A percentile compares a stretch with the other conserved stretches of the same genome.
These are phyloP conservation scores for Oppia nitens DNA, from an alignment of 1,140 invertebrate species.

Conservation along the genomic window DNA sequence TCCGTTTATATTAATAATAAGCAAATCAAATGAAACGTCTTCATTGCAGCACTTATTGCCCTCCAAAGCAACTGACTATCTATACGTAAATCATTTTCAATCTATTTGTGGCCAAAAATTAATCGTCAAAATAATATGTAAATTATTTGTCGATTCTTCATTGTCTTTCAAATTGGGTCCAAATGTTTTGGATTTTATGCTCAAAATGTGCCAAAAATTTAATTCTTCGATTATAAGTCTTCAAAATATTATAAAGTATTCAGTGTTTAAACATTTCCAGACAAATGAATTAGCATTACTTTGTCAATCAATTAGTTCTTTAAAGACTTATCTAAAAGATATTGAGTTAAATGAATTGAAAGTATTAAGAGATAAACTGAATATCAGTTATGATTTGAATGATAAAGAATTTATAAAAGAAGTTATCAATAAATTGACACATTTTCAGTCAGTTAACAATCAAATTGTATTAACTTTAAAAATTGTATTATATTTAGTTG, in stretches of 20 bases:
- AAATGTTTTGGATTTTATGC: background rate
- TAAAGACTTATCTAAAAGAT: background rate
- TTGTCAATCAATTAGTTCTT: background rate
- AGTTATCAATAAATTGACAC: background rate
- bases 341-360: background rate
- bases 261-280: constrained; percentile 5
- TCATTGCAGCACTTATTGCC: constrained; percentile 2
- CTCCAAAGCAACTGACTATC: background rate
- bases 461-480: background rate
- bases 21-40: background rate
- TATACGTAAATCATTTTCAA: background rate
- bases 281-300: background rate
- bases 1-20: background rate
- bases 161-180: constrained; percentile 1
- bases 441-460: background rate
- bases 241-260: background rate
- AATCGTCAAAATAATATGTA: background rate
- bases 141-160: background rate
- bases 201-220: background rate
- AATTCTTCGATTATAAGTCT: constrained; percentile 2
- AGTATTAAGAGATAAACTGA: too few species aligned
- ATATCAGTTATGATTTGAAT: too few species aligned
- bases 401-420: background rate
- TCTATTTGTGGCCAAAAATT: background rate
- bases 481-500: background rate